Evolutionary conservation across 1,140 invertebrate genomes (phyloP).

Genomic region (Cyrtorhinus lividipennis): DNA sequence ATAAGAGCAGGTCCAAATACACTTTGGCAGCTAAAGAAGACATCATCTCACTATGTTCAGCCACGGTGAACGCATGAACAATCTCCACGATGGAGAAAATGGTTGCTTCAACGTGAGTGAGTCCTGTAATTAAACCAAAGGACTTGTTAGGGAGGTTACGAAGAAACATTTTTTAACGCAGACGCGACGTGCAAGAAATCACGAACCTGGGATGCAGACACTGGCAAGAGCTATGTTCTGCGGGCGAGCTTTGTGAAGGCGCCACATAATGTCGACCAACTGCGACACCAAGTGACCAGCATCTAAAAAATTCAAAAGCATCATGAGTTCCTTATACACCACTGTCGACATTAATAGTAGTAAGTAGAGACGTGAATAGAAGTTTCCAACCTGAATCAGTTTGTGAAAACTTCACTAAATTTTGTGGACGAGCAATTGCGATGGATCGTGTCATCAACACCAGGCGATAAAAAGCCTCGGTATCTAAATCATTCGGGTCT

Average conservation of each 20-base stretch:
- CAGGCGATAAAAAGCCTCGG: conserved; percentile 79
- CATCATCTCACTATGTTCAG: conserved; percentile 43
- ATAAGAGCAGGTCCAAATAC: conserved; percentile 59
- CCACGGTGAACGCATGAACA: conserved; percentile 72
- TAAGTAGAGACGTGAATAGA: no score
- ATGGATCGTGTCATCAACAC: conserved; percentile 71
- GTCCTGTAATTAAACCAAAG: conserved; percentile 30
- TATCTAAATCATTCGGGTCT: conserved; percentile 55
- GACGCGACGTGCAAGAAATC: background rate
- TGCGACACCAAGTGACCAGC: conserved; percentile 35
- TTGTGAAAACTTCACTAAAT: conserved; percentile 59
- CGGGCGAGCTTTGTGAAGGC: conserved; percentile 48
- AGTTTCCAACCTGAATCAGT: conserved; percentile 1
- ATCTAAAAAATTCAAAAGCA: conserved; percentile 2
- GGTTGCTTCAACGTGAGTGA: conserved; percentile 73
- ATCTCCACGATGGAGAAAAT: conserved; percentile 81
- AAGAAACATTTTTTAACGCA: background rate
- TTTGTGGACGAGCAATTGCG: conserved; percentile 65
- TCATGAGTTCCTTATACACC: background rate
- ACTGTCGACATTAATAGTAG: background rate
- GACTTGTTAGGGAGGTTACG: background rate
- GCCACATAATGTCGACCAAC: conserved; percentile 47
- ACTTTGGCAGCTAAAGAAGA: conserved; percentile 45
- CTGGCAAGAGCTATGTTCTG: conserved; percentile 60
- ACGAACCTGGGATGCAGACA: conserved; percentile 55